Base-by-base conservation (phyloP, 1,140 invertebrate species). In the Hesperophylax magnus region DNA sequence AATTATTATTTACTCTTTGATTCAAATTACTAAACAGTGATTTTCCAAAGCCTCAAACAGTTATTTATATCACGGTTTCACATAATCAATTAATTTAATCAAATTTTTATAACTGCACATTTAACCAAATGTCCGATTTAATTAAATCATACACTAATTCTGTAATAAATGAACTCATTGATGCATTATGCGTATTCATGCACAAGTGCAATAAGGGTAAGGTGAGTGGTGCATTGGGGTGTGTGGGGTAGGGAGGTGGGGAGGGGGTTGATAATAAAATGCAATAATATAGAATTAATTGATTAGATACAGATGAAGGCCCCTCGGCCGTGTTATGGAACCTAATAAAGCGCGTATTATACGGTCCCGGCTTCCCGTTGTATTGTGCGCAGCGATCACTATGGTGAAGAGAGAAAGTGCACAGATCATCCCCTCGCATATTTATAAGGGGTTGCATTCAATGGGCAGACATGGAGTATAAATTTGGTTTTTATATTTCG, bases 211-310 rank as follows among this genome's bases (percentile, higher is more conserved):
- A 81, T 80, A 81, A 53, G 76, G 56, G 67, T 78, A 60, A n/a
- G 15, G 74, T 20, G 2, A 20, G 11, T 47, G 53, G 67, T 47
- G 39, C 9, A 39, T 5, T 24, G 7, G 79, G 69, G 31, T 15
- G 47, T 9, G 11, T 1, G 39, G 9, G 39, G 39, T n/a, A 14
- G 47, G 47, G 11, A 58, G 53, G 67, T 24, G 15, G 79, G 69
- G 53, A 17, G 47, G 58, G n/a, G 47, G 24, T 53, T 79, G 27
- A 60, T 79, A 81, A 84, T 84, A 78, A 84, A 82, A 82, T 84
- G 74, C 77, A 84, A 84, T 84, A 84, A 84, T 84, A 77, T 72
- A 81, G 81, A 82, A 82, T 84, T 84, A 84, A 84, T 84, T 84
- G 83, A 84, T 84, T 82, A 79, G 81, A 84, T 77, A 82, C 81